Evolutionary conservation across 2,113 vertebrate species (phyloP).

Genomic region (Rhabdornis inornatus): DNA sequence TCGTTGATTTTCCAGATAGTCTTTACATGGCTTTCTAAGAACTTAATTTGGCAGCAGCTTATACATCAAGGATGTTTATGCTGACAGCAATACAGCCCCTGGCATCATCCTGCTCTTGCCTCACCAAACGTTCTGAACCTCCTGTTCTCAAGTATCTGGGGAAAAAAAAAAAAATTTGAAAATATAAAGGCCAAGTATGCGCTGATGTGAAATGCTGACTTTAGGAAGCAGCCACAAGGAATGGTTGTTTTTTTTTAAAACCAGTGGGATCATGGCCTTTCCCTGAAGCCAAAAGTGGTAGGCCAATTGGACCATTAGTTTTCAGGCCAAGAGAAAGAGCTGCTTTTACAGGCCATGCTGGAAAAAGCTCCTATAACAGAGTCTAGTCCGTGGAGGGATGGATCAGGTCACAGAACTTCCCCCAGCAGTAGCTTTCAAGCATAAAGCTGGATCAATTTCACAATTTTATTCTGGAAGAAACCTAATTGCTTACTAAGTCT

Average conservation of each 20-base stretch:
- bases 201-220: constrained; percentile 10
- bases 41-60: not conserved
- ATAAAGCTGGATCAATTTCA: not conserved
- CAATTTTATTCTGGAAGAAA: not conserved
- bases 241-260: not conserved
- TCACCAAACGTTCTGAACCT: not conserved
- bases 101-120: not conserved
- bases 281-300: not conserved
- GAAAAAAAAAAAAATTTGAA: not conserved
- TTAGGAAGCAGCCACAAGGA: not conserved
- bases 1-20: not conserved
- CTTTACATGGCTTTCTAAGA: not conserved
- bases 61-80: not conserved
- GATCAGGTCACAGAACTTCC: not conserved
- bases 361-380: not conserved
- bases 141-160: not conserved
- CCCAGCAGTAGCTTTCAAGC: not conserved
- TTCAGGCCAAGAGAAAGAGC: not conserved
- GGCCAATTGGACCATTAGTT: not conserved
- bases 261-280: not conserved
- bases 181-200: not conserved
- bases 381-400: not conserved
- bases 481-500: not conserved
- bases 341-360: not conserved
- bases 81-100: not conserved